Base-by-base conservation (phyloP, 64 coral and sea anemone genomes). In the Porites lutea region DNA sequence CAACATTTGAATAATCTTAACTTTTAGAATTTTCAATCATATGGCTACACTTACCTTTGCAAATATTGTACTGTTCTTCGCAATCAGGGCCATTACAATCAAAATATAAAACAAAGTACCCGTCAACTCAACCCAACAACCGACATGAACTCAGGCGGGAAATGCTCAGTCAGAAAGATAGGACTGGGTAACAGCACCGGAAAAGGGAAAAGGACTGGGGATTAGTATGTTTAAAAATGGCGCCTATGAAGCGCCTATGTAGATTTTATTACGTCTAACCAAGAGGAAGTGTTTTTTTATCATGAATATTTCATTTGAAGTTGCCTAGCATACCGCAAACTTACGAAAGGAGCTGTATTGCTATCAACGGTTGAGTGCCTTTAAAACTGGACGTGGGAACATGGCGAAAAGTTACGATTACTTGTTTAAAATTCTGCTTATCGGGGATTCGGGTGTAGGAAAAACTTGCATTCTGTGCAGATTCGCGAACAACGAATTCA, bases 341-440 rank as follows among this genome's bases (percentile, higher is more conserved):
- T 84, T 55, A 19, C 45, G 15, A 3, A 46, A 45, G 45, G 63
- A 44, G 8, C 49, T 19, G 43, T 48, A 18, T 69, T 20, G 18
- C 45, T 84, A 9, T 66, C 13, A 50, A 84, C 62, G 81, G 81
- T 84, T 84, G 81, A 84, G 19, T 84, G 46, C 62, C 81, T 47
- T 27, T 84, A 67, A 51, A 69, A 68, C 69, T 84, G 63, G 10
- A 21, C 69, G 65, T 10, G 44, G 59, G 18, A 94, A 95, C 74
- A 99, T 99, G 97, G 88, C 97, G n/a, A 99, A 99, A 59, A 99
- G 90, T 19, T 99, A 99, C 84, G 97, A 99, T 65, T 90, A 96
- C 51, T 85, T 99, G 61, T 99, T 99, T 20, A 99, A 99, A 89
- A 93, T 99, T 83, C 88, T 99, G 18, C 89, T 99, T 46, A 94